phyloP scores from a whole-genome alignment of 2,888 invertebrate species.

The Pammene aurita region DNA sequence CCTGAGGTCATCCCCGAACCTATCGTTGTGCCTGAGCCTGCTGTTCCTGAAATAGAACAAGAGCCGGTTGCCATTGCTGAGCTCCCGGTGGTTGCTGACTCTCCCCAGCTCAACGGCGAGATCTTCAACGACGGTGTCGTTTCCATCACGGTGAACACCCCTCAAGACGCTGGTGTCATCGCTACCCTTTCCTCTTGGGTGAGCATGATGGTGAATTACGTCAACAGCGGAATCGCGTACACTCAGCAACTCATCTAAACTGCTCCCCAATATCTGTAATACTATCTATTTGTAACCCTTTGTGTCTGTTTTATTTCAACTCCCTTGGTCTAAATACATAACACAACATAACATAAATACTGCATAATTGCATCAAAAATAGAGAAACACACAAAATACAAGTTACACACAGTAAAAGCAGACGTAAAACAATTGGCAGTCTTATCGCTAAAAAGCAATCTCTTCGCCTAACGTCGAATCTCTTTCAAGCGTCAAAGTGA shows the following conservation, averaged over 20 bases:
- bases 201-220: conserved; percentile 65
- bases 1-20: conserved; percentile 40
- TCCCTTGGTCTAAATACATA: too few species aligned
- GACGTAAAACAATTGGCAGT: too few species aligned
- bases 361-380: too few species aligned
- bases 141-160: conserved; percentile 59
- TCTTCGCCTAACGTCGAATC: not conserved
- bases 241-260: conserved; percentile 63
- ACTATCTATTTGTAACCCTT: not conserved
- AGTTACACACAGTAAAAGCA: too few species aligned
- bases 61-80: conserved; percentile 35
- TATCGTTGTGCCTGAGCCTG: conserved; percentile 43
- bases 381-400: too few species aligned
- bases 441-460: too few species aligned
- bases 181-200: conserved; percentile 67
- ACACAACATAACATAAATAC: too few species aligned
- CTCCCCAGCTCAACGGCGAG: conserved; percentile 55
- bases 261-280: not conserved
- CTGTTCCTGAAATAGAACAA: conserved; percentile 35
- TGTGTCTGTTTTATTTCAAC: not conserved
- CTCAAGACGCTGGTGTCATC: conserved; percentile 58
- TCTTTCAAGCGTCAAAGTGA: not conserved
- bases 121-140: conserved; percentile 67
- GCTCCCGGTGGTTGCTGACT: conserved; percentile 38
- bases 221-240: conserved; percentile 58